Evolutionary conservation across 2,113 vertebrate genomes (phyloP).

Genomic region (Equus quagga): DNA sequence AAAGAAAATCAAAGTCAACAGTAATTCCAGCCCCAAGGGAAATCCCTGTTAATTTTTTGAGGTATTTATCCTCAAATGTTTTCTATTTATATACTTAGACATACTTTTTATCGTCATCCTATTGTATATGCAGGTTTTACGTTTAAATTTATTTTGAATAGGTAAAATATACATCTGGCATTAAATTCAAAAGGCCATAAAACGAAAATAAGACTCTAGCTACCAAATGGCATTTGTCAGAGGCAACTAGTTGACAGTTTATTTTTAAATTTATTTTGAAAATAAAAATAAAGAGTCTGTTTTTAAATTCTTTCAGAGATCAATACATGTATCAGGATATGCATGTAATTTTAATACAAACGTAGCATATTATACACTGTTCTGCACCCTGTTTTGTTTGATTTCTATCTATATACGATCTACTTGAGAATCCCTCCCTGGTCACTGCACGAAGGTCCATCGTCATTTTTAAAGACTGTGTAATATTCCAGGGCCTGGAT

Average conservation of each 20-base stretch:
- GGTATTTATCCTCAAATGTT: not conserved
- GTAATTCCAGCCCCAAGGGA: not conserved
- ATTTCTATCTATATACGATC: not conserved
- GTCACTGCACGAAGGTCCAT: not conserved
- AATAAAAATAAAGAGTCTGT: not conserved
- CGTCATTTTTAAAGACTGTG: not conserved
- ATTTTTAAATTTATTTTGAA: not conserved
- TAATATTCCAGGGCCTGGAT: not conserved
- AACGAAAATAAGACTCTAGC: not conserved
- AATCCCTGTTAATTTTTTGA: not conserved
- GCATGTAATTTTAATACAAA: not conserved
- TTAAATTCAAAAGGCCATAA: not conserved
- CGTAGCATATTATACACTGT: not conserved
- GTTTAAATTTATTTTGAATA: constrained; percentile 4
- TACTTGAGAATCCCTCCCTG: not conserved
- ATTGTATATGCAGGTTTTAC: not conserved
- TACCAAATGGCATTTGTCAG: not conserved
- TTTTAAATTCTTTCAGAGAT: not conserved
- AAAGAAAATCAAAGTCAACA: not conserved
- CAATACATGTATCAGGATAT: not conserved
- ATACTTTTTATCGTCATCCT: not conserved
- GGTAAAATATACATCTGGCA: not conserved
- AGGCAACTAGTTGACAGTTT: not conserved
- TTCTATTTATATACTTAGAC: not conserved
- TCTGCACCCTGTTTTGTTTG: not conserved